A percentile compares a stretch with the other conserved stretches of the same genome.
Conservation (phyloP, 2,888 invertebrate species). For the Drosophila bunnanda region DNA sequence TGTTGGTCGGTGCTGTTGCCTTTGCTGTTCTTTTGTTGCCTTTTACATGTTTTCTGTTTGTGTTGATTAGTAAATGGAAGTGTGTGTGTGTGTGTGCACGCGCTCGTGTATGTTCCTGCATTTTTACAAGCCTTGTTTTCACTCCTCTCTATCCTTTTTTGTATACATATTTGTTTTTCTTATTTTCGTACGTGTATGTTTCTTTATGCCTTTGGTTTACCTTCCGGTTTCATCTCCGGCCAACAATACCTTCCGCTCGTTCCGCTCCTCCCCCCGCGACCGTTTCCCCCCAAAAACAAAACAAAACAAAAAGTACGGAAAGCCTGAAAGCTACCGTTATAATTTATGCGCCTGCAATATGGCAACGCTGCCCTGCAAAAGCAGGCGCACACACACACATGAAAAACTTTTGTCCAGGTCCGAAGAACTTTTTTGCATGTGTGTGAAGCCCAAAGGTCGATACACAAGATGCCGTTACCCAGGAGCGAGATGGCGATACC, state of each 20-base stretch:
- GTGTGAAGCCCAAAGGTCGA: slow-evolving; percentile 63
- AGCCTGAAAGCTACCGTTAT: slow-evolving; percentile 59
- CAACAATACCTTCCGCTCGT: slow-evolving; percentile 55
- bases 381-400: slow-evolving; percentile 24
- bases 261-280: slow-evolving; percentile 28
- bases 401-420: slow-evolving; percentile 67
- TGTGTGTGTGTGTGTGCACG: slow-evolving; percentile 21
- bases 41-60: slow-evolving; percentile 33
- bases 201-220: slow-evolving; percentile 48
- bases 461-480: slow-evolving; percentile 65
- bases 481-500: slow-evolving; percentile 44
- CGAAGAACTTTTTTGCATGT: slow-evolving; percentile 30
- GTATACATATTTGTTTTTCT: slow-evolving; percentile 11
- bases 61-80: slow-evolving; percentile 75
- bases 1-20: slow-evolving; percentile 31
- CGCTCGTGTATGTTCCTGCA: slow-evolving; percentile 25
- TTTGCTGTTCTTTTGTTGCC: slow-evolving; percentile 18
- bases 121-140: slow-evolving; percentile 75
- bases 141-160: slow-evolving; percentile 27
- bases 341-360: slow-evolving; percentile 76
- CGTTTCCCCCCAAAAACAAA: slow-evolving; percentile 8
- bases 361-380: slow-evolving; percentile 64
- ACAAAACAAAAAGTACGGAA: slow-evolving; percentile 26
- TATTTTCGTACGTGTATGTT: slow-evolving; percentile 29
- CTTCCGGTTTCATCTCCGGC: slow-evolving; percentile 79